phyloP scores from a whole-genome alignment of 2,797 vertebrate genomes.

The Cygnus olor region DNA sequence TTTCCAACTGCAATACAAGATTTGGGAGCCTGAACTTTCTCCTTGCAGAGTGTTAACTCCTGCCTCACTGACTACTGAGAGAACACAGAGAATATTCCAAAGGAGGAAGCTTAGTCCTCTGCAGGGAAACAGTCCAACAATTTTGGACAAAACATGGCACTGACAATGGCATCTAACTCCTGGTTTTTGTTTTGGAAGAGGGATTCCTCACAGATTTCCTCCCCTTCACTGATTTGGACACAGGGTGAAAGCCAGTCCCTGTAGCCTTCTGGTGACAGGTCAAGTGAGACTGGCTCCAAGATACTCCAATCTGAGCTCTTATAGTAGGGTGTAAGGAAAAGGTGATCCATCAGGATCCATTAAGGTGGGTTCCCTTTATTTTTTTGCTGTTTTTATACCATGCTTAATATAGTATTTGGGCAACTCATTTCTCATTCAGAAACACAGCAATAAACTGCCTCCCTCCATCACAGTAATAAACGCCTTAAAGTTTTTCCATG shows the following conservation, averaged over 20 bases:
- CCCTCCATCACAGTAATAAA: background rate
- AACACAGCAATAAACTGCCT: background rate
- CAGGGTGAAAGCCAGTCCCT: background rate
- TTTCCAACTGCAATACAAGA: background rate
- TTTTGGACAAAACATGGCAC: background rate
- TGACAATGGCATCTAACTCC: background rate
- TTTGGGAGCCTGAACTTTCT: background rate
- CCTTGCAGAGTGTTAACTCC: background rate
- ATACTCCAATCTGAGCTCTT: background rate
- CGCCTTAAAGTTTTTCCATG: background rate
- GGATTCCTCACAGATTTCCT: background rate
- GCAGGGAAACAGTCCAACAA: background rate
- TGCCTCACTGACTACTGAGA: background rate
- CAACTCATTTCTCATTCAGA: background rate
- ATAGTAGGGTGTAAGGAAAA: background rate
- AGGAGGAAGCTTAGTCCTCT: background rate
- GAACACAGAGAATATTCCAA: background rate
- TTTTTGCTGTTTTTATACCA: background rate
- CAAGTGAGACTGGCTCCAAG: background rate
- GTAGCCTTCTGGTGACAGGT: background rate
- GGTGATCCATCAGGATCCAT: background rate
- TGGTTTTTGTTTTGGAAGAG: background rate
- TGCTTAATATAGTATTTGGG: background rate
- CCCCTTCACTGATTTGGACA: accelerated
- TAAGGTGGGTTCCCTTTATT: background rate